Conservation (phyloP, 2,797 vertebrate species). For the Threskiornis aethiopicus region DNA sequence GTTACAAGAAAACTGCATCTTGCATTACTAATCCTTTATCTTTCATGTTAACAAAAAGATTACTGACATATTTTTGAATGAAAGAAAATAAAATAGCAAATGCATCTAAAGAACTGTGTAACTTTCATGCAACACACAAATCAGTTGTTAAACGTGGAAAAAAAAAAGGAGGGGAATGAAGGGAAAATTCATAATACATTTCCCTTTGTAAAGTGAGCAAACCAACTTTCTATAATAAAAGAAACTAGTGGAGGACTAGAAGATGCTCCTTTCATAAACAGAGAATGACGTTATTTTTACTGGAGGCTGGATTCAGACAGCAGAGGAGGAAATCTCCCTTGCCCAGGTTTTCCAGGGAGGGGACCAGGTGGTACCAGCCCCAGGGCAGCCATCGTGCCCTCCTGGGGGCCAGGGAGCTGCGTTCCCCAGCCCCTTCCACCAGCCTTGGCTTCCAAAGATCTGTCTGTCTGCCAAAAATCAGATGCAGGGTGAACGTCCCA, state of each 20-base stretch:
- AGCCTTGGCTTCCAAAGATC: background rate
- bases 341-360: background rate
- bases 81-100: conserved; percentile 83
- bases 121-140: conserved; percentile 80
- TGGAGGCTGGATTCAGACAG: background rate
- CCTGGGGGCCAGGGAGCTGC: accelerated
- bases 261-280: conserved; percentile 3
- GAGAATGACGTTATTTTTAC: background rate
- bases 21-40: conserved; percentile 86
- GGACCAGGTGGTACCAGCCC: background rate
- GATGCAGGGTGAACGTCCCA: background rate
- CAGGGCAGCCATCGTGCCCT: background rate
- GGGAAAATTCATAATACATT: conserved; percentile 72
- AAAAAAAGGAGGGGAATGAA: conserved; percentile 70
- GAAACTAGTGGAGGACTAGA: conserved; percentile 8
- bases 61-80: conserved; percentile 83
- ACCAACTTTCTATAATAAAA: conserved; percentile 65
- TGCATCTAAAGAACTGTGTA: conserved; percentile 78
- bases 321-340: background rate
- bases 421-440: background rate
- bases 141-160: conserved; percentile 73
- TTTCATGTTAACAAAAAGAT: conserved; percentile 85
- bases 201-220: conserved; percentile 73
- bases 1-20: conserved; percentile 84
- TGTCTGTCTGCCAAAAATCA: background rate